Evolutionary conservation across 2,888 invertebrate genomes (phyloP).

Genomic region (Folsomia manolachei): DNA sequence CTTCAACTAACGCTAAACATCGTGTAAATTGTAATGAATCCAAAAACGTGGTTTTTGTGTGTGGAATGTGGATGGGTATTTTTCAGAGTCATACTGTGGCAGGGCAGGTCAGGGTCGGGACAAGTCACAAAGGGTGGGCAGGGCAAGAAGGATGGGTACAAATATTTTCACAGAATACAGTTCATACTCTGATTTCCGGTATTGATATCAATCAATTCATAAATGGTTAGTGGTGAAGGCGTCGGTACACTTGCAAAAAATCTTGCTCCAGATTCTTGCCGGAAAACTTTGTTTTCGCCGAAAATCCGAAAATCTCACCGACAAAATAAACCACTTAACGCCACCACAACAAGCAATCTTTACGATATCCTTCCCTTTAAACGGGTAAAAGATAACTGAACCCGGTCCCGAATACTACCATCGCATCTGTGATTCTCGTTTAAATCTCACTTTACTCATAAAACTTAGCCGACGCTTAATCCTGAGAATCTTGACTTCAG

Average conservation of each 20-base stretch:
- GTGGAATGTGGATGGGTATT: background rate
- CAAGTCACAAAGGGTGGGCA: no score
- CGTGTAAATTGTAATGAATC: constrained; percentile 8
- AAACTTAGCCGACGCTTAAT: no score
- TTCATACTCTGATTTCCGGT: no score
- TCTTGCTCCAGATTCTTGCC: background rate
- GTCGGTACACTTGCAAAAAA: background rate
- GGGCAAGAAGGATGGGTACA: background rate
- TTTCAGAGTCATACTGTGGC: background rate
- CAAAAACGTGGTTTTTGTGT: constrained; percentile 5
- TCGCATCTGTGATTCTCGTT: background rate
- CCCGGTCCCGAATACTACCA: background rate
- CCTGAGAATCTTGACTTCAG: background rate
- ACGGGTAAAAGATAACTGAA: background rate
- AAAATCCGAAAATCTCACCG: no score
- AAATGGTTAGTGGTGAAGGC: background rate
- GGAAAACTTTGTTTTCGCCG: background rate
- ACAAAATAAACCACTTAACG: no score
- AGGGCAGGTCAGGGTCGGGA: background rate
- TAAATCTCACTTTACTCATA: background rate
- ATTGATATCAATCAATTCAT: background rate
- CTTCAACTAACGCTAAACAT: constrained; percentile 7
- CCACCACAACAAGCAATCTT: no score
- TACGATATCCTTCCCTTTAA: background rate
- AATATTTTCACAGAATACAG: background rate